Conservation (phyloP, 2,888 invertebrate species). For the Napeogenes sylphis region DNA sequence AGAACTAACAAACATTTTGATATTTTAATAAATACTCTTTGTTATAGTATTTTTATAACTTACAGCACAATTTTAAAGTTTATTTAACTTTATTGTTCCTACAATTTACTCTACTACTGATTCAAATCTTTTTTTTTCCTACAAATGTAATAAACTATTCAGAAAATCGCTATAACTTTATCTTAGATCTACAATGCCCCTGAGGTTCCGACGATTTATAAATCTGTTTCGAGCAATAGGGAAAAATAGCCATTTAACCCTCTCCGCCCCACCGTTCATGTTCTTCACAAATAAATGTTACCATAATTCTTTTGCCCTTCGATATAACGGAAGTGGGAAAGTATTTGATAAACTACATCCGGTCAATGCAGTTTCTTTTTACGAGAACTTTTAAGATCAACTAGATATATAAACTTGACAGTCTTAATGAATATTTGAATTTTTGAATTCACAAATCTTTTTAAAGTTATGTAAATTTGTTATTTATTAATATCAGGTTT, state of each 20-base stretch:
- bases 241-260: slow-evolving; percentile 59
- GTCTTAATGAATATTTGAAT: no score
- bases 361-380: slow-evolving; percentile 15
- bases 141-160: slow-evolving; percentile 22
- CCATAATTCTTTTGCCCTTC: slow-evolving; percentile 45
- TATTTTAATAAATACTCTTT: no score
- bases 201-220: slow-evolving; percentile 54
- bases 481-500: slow-evolving; percentile 36
- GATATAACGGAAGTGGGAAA: slow-evolving; percentile 36
- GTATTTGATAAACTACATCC: slow-evolving; percentile 30
- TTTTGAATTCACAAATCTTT: no score
- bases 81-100: no score
- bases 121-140: not conserved
- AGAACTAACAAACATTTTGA: no score
- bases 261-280: slow-evolving; percentile 43
- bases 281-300: slow-evolving; percentile 46
- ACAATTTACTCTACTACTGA: not conserved
- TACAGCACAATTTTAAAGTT: no score
- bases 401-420: no score
- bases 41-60: no score
- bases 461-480: not conserved
- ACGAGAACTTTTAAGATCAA: slow-evolving; percentile 23
- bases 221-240: slow-evolving; percentile 59
- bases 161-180: slow-evolving; percentile 23
- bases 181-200: slow-evolving; percentile 43